Conservation (phyloP, 2,888 invertebrate genomes). For the Agriopis leucophaearia region DNA sequence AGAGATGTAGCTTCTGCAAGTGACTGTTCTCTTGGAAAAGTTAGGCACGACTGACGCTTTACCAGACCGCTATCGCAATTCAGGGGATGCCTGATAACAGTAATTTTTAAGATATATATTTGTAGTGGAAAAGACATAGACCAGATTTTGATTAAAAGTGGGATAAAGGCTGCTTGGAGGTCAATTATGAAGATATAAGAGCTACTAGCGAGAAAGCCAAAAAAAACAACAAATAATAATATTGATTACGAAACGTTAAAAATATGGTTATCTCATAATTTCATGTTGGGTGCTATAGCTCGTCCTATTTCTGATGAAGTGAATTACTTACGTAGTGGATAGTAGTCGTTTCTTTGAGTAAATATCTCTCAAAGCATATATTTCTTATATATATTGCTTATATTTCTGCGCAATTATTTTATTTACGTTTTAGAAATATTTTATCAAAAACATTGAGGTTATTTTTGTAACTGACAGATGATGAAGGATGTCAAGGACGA, state of each 20-base stretch:
- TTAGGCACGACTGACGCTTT: conserved; percentile 9
- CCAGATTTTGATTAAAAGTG: too few relatives aligned
- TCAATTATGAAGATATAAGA: background rate
- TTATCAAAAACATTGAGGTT: conserved; percentile 39
- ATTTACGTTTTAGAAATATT: conserved; percentile 33
- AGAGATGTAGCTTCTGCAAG: background rate
- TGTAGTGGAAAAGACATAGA: too few relatives aligned
- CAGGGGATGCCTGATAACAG: conserved; percentile 8
- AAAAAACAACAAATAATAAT: background rate
- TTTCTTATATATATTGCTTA: too few relatives aligned
- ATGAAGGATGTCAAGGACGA: conserved; percentile 17
- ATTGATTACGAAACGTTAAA: conserved; percentile 44
- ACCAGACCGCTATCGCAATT: conserved; percentile 2
- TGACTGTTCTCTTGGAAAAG: conserved; percentile 8
- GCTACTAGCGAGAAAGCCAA: background rate
- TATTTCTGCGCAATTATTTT: conserved; percentile 28
- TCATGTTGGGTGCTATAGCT: background rate
- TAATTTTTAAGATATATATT: background rate
- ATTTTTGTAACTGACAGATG: conserved; percentile 38
- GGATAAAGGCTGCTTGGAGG: too few relatives aligned
- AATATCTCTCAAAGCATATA: conserved; percentile 19
- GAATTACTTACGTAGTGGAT: conserved; percentile 37
- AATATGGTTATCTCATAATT: conserved; percentile 32
- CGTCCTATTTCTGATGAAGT: background rate
- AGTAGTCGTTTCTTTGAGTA: conserved; percentile 2